Evolutionary conservation across 2,797 vertebrate species (phyloP).

Genomic region (Paratrypauchen microcephalus): DNA sequence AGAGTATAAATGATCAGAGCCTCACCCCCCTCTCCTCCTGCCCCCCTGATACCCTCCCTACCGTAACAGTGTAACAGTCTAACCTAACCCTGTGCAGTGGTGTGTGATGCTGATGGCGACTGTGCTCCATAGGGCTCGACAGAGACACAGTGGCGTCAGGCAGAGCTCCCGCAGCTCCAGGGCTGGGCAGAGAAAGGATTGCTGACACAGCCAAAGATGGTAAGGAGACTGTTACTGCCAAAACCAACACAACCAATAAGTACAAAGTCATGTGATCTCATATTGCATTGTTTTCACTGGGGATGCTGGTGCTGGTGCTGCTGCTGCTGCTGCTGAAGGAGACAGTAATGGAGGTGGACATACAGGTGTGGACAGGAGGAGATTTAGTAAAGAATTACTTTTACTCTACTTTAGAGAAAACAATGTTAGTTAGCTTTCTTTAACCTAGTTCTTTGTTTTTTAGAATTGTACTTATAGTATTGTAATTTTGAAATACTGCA

Average conservation of each 20-base stretch:
- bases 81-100: constrained; percentile 59
- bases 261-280: constrained; percentile 58
- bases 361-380: constrained; percentile 25
- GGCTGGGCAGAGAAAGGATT: constrained; percentile 88
- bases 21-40: constrained; percentile 25
- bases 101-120: constrained; percentile 76
- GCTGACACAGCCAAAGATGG: constrained; percentile 89
- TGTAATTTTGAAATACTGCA: neutral
- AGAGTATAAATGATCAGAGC: constrained; percentile 47
- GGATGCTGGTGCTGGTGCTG: constrained; percentile 41
- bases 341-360: constrained; percentile 43
- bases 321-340: constrained; percentile 58
- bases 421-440: neutral
- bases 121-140: constrained; percentile 83
- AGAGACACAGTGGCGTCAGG: constrained; percentile 88
- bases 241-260: constrained; percentile 69
- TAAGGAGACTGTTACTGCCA: constrained; percentile 79
- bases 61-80: neutral
- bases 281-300: constrained; percentile 63
- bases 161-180: constrained; percentile 87
- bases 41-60: constrained; percentile 39
- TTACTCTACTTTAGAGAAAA: neutral
- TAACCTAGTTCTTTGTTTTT: neutral
- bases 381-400: constrained; percentile 24
- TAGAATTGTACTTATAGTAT: neutral